phyloP scores from a whole-genome alignment of 2,888 invertebrate genomes.

The Pelosia muscerda region DNA sequence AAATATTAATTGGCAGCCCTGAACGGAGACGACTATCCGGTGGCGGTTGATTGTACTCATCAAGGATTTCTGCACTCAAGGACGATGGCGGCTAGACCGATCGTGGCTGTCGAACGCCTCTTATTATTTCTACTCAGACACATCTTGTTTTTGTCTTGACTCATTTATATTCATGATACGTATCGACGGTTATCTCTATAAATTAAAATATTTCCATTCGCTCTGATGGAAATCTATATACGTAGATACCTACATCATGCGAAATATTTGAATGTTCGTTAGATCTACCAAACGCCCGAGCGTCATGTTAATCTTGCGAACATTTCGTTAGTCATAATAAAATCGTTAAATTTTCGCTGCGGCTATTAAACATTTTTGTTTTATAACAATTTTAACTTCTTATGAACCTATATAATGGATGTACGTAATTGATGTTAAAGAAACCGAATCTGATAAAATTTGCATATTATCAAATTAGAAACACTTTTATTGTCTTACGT shows the following conservation, averaged over 20 bases:
- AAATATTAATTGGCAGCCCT: conserved; percentile 81
- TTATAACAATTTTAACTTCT: conserved; percentile 1
- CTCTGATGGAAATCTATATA: conserved; percentile 63
- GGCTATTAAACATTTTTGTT: background rate
- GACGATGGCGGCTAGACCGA: conserved; percentile 83
- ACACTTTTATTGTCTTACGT: background rate
- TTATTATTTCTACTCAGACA: conserved; percentile 83
- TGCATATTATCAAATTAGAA: conserved; percentile 11
- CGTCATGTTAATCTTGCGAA: conserved; percentile 28
- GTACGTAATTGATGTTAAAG: background rate
- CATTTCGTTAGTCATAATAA: background rate
- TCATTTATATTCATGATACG: conserved; percentile 86
- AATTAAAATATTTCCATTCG: conserved; percentile 77
- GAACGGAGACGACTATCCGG: conserved; percentile 78
- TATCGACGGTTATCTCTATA: conserved; percentile 82
- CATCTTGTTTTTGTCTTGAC: conserved; percentile 83
- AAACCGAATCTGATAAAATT: conserved; percentile 1
- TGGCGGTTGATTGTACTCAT: conserved; percentile 87
- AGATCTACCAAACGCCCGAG: conserved; percentile 22
- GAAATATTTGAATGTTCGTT: conserved; percentile 60
- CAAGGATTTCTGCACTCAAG: conserved; percentile 86
- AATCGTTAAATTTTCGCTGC: background rate
- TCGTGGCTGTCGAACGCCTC: conserved; percentile 78
- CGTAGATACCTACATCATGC: conserved; percentile 31
- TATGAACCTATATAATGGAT: background rate